Conservation (phyloP, 2,888 invertebrate species). For the Drosophila meridiana region DNA sequence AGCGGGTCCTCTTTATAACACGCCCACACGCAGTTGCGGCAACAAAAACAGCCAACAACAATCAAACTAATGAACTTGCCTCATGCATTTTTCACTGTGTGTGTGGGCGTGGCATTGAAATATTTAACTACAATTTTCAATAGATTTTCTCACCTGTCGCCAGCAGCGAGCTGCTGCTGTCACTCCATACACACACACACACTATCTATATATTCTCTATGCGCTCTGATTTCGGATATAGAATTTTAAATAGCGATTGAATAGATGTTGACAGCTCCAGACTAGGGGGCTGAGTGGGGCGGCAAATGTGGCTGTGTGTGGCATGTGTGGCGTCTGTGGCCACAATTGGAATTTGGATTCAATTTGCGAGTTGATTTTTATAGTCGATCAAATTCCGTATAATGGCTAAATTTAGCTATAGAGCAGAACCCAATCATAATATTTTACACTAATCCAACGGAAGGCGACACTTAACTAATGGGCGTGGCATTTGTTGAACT, state of each 20-base stretch:
- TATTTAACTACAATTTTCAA: conserved; percentile 53
- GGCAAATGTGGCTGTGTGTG: background rate
- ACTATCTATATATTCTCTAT: conserved; percentile 25
- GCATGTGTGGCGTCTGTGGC: conserved; percentile 10
- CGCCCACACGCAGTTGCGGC: background rate
- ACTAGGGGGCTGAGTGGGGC: background rate
- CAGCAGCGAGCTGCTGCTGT: conserved; percentile 44
- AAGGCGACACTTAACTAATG: background rate
- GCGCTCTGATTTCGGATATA: conserved; percentile 39
- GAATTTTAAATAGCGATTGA: conserved; percentile 59
- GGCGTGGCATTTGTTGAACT: background rate
- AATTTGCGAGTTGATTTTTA: conserved; percentile 10
- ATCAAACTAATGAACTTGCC: conserved; percentile 62
- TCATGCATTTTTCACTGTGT: conserved; percentile 20
- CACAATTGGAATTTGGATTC: conserved; percentile 10
- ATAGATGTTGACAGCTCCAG: conserved; percentile 37
- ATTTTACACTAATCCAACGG: background rate
- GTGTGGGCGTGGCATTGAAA: conserved; percentile 41
- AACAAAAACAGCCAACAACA: conserved; percentile 28
- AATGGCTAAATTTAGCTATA: background rate
- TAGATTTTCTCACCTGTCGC: conserved; percentile 47
- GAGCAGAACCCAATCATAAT: background rate
- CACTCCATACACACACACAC: conserved; percentile 4
- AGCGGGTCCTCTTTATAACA: conserved; percentile 22
- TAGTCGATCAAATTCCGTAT: conserved; percentile 1